Evolutionary conservation across 2,888 invertebrate species (phyloP), one percentile per base, ranked within the genome.

Genomic region (Mesochorus sp.): DNA sequence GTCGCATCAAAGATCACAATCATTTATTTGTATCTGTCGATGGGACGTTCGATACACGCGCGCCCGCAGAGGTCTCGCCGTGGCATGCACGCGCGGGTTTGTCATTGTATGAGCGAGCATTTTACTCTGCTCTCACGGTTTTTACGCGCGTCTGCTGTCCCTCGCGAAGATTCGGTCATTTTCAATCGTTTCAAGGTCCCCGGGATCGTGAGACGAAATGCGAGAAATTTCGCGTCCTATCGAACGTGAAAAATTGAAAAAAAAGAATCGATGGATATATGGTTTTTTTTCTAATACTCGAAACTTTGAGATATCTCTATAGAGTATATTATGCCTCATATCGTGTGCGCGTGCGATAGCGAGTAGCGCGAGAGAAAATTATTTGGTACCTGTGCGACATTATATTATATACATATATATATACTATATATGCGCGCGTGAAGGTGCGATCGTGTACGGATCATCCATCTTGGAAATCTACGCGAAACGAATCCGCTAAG

Each of bases 1-100:
- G 81, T 83, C 84, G 79, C 81, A 80, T 85, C 84, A 85, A 81
- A 84, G 86, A 85, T 87, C 78, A 74, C 81, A 84, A 86, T 87
- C 86, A 82, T 85, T 85, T 85, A 84, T 85, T 85, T 85, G 76
- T 78, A 74, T 70, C 74, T 66, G 78, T 74, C 78, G 74, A 71
- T 78, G 74, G 67, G 62, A 75, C 51, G 51, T 71, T 66, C 19
- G 49, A 31, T 49, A 39, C 49, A 21, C 34, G 12, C 31, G 21
- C 21, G 21, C 21, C 21, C 26, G 8, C 10, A 6, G 17, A 61
- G 17, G 42, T 10, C 44, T 62, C 19, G n/a, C n/a, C 17, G n/a
- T n/a, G n/a, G n/a, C n/a, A n/a, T n/a, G n/a, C n/a, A n/a, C n/a
- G n/a, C n/a, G 19, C 61, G 37, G 26, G 53, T 21, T 47, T 39